Conservation (phyloP, 2,797 vertebrate genomes). For the Podarcis lilfordi region DNA sequence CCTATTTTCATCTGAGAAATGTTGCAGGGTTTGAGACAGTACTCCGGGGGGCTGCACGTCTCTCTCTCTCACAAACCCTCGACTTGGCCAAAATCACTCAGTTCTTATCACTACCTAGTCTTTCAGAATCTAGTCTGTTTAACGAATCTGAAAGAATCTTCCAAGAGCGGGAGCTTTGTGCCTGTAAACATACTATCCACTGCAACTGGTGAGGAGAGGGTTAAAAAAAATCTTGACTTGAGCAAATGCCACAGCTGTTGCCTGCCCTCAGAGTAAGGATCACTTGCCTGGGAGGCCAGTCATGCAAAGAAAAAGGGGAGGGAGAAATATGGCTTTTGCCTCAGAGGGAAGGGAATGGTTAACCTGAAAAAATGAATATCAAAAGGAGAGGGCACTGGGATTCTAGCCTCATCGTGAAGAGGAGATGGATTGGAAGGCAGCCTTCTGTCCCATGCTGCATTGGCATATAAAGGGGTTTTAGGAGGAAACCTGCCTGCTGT, state of each 20-base stretch:
- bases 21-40: too few relatives aligned
- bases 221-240: constrained; percentile 28
- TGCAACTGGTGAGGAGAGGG: neutral
- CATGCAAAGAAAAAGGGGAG: neutral
- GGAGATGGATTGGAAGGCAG: neutral
- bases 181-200: neutral
- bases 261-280: constrained; percentile 11
- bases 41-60: too few relatives aligned
- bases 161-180: neutral
- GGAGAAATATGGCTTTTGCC: constrained; percentile 29
- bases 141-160: neutral
- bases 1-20: too few relatives aligned
- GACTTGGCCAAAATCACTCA: too few relatives aligned
- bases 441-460: constrained; percentile 14
- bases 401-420: constrained; percentile 11
- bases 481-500: neutral
- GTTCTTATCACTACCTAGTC: too few relatives aligned
- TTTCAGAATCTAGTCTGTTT: too few relatives aligned
- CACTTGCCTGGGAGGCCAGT: constrained; percentile 17
- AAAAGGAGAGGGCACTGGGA: constrained; percentile 20
- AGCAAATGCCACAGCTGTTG: constrained; percentile 36
- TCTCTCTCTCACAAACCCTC: too few relatives aligned
- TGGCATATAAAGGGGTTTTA: constrained; percentile 21
- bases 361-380: constrained; percentile 33
- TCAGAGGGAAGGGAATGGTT: constrained; percentile 20